These are phyloP conservation scores for Apodemia duryi DNA, from an alignment of 2,888 invertebrate genomes.

Conservation along the genomic window DNA sequence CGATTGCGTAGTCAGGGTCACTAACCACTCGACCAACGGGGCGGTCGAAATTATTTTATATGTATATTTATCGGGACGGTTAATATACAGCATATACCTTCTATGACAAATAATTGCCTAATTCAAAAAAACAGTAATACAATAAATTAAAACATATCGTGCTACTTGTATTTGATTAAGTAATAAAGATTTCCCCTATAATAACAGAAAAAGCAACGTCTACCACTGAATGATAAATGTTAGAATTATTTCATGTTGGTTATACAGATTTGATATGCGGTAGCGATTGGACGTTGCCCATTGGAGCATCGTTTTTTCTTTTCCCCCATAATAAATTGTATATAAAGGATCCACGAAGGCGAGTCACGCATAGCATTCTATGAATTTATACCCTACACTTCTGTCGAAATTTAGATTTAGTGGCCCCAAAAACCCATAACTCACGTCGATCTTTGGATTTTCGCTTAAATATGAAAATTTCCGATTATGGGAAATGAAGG, in stretches of 20 bases:
- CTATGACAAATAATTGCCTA: no score
- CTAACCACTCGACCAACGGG: no score
- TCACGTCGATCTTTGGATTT: constrained; percentile 46
- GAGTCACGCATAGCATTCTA: constrained; percentile 75
- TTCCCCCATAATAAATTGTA: constrained; percentile 69
- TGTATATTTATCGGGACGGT: no score
- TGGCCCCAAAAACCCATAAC: constrained; percentile 64
- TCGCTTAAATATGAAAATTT: constrained; percentile 40
- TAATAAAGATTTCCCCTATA: constrained; percentile 14
- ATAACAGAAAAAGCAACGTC: constrained; percentile 15
- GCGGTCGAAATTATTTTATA: no score
- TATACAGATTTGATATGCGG: constrained; percentile 41
- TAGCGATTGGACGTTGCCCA: constrained; percentile 46
- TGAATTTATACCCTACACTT: constrained; percentile 74
- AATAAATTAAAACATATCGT: background rate
- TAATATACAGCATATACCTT: no score
- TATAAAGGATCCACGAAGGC: constrained; percentile 63
- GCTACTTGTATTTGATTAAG: constrained; percentile 15
- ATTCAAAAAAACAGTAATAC: background rate
- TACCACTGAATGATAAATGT: constrained; percentile 25
- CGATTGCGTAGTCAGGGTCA: no score
- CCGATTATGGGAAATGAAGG: constrained; percentile 25
- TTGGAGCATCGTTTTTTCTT: constrained; percentile 46
- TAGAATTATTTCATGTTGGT: constrained; percentile 35
- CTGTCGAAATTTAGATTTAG: constrained; percentile 77